These are phyloP conservation scores for Myotis pilosus DNA, from an alignment of 2,797 vertebrate genomes.

Conservation along the genomic window DNA sequence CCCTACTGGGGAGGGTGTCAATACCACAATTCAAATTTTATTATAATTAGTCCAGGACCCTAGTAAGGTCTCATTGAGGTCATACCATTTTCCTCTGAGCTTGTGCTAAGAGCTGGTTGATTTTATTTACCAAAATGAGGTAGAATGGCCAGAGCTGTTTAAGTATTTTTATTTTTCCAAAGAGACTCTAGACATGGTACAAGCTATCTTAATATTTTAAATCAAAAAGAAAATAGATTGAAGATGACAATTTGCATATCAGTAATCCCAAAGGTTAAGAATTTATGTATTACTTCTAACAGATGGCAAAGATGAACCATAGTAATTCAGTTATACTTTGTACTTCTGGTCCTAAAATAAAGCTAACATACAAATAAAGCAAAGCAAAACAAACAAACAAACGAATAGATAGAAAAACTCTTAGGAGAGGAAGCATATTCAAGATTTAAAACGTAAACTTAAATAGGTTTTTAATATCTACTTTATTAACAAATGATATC, in stretches of 20 bases:
- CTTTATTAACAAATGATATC: neutral
- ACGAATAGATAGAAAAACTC: neutral
- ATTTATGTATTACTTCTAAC: slow-evolving; percentile 35
- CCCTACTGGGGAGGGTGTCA: too few relatives aligned
- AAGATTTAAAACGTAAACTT: neutral
- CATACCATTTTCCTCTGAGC: too few relatives aligned
- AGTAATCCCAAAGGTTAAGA: slow-evolving; percentile 63
- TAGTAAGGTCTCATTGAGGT: too few relatives aligned
- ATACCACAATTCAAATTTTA: too few relatives aligned
- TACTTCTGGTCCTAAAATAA: slow-evolving; percentile 20
- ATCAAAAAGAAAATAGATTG: neutral
- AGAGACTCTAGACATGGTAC: neutral
- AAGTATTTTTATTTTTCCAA: slow-evolving; percentile 26
- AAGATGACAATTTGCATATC: slow-evolving; percentile 44
- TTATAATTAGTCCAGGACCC: too few relatives aligned
- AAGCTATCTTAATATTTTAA: neutral
- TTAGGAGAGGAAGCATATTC: neutral
- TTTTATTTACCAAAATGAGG: neutral
- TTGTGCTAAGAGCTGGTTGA: neutral
- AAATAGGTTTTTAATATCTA: neutral
- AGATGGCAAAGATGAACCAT: slow-evolving; percentile 39
- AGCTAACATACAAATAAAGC: slow-evolving; percentile 32
- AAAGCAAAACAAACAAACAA: slow-evolving; percentile 24
- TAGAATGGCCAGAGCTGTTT: neutral
- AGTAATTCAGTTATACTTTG: slow-evolving; percentile 37